Conservation (phyloP, 1,140 invertebrate genomes). For the Drosophila baimaii region DNA sequence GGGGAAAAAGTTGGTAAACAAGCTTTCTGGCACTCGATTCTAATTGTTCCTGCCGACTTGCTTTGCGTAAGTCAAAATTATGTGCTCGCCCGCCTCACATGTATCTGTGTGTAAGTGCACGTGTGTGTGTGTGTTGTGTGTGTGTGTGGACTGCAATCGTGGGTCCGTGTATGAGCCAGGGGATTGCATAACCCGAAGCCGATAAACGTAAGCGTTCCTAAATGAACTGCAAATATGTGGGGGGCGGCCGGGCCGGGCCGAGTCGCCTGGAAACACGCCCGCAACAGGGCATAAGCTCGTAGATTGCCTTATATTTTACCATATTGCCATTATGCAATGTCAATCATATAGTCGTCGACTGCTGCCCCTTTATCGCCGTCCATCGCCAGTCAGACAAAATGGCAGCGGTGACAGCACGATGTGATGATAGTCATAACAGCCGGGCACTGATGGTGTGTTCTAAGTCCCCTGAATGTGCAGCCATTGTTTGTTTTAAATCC, state of each 20-base stretch:
- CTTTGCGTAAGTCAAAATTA: conserved; percentile 72
- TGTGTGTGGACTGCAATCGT: conserved; percentile 41
- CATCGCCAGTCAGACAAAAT: conserved; percentile 45
- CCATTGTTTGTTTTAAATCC: conserved; percentile 17
- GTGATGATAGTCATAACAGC: conserved; percentile 34
- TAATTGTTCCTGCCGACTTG: conserved; percentile 25
- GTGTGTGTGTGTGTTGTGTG: conserved; percentile 55
- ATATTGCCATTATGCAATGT: conserved; percentile 66
- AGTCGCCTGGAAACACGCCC: conserved; percentile 1
- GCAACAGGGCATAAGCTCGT: background rate
- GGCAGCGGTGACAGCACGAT: conserved; percentile 36
- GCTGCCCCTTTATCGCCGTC: conserved; percentile 57
- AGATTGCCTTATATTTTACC: conserved; percentile 18
- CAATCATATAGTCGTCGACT: conserved; percentile 64
- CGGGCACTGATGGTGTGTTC: conserved; percentile 9
- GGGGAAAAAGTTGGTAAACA: conserved; percentile 51
- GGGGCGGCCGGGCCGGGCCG: background rate
- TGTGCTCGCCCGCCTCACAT: conserved; percentile 60
- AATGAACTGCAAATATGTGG: conserved; percentile 65
- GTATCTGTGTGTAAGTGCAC: too few relatives aligned
- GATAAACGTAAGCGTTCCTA: conserved; percentile 69
- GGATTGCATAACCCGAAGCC: conserved; percentile 66
- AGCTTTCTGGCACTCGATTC: conserved; percentile 35
- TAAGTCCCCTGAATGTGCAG: conserved; percentile 18
- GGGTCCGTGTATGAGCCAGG: background rate